phyloP scores from a whole-genome alignment of 2,797 vertebrate genomes.

The Heliangelus exortis region DNA sequence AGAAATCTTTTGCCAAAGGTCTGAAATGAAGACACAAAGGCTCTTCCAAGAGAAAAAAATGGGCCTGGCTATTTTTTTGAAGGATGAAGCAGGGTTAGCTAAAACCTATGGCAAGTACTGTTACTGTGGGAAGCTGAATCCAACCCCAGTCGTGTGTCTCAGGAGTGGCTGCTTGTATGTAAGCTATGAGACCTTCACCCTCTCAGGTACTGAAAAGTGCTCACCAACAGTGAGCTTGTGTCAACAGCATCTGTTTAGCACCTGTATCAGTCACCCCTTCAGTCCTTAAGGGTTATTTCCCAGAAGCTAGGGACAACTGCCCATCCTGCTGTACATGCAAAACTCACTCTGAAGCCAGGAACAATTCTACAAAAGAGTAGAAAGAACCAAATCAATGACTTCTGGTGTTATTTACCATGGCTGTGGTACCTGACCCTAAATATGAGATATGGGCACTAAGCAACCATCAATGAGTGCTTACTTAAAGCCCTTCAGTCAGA shows the following conservation, averaged over 20 bases:
- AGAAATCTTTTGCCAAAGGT: constrained; percentile 1
- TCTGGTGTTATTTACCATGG: neutral
- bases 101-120: neutral
- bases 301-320: neutral
- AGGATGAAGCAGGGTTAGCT: neutral
- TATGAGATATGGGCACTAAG: neutral
- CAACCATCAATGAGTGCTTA: neutral
- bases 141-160: neutral
- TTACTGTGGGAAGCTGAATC: neutral
- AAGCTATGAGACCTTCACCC: neutral
- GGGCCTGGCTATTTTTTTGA: neutral
- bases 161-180: neutral
- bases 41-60: neutral
- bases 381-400: neutral
- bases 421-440: neutral
- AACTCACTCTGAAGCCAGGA: neutral
- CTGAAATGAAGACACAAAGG: neutral
- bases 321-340: neutral
- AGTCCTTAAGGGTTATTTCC: neutral
- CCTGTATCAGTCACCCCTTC: neutral
- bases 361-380: neutral
- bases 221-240: neutral
- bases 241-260: neutral
- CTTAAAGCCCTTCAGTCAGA: neutral
- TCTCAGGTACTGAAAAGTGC: neutral